Evolutionary conservation across 2,113 vertebrate species (phyloP).

Genomic region (Irena cyanogastra): DNA sequence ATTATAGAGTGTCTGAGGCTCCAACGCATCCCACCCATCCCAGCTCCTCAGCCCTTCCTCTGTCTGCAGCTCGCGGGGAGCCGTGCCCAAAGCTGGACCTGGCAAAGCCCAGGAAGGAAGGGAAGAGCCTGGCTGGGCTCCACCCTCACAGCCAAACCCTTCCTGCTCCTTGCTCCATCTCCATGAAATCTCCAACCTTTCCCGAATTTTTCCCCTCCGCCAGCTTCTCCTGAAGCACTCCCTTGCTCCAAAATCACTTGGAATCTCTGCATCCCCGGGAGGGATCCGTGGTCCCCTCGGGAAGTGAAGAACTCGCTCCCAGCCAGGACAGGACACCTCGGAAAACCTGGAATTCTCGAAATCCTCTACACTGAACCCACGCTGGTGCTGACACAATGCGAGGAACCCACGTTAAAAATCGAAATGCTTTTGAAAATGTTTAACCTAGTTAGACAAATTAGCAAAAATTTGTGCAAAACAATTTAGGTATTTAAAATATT

Average conservation of each 20-base stretch:
- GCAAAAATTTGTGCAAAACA: slow-evolving; percentile 85
- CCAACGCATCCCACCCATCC: neutral
- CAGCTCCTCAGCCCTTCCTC: neutral
- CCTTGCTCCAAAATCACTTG: neutral
- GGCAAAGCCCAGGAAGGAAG: neutral
- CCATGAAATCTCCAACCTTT: neutral
- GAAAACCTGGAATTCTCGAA: neutral
- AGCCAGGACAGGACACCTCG: neutral
- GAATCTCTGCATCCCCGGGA: neutral
- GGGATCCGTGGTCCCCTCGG: rapidly evolving
- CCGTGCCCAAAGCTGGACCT: neutral
- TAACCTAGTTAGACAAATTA: slow-evolving; percentile 87
- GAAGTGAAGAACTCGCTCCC: neutral
- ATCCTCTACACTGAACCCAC: neutral
- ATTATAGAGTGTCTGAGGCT: neutral
- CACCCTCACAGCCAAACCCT: neutral
- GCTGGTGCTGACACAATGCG: slow-evolving; percentile 73
- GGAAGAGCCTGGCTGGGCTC: neutral
- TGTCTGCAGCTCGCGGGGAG: neutral
- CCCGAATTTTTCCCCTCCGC: rapidly evolving
- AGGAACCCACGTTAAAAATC: slow-evolving; percentile 77
- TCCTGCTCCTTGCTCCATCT: neutral
- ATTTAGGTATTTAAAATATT: slow-evolving; percentile 88
- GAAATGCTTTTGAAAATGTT: slow-evolving; percentile 81
- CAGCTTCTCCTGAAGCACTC: neutral